These are phyloP conservation scores for Pseudanteris insignis DNA, from an alignment of 2,888 invertebrate genomes.

Conservation along the genomic window DNA sequence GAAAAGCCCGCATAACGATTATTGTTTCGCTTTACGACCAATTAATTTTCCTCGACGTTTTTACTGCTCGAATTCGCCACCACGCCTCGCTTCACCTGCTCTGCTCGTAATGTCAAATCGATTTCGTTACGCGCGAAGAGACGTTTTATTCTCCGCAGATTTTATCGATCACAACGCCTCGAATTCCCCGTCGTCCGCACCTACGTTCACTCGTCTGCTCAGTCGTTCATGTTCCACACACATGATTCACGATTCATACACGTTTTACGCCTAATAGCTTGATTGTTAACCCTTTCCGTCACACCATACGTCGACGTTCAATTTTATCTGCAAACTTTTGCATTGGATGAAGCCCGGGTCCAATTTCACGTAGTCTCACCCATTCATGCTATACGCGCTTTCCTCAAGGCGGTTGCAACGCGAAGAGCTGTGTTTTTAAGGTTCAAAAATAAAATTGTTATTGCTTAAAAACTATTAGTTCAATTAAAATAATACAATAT, in stretches of 20 bases:
- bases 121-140: constrained; percentile 45
- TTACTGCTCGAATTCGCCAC: constrained; percentile 46
- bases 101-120: constrained; percentile 44
- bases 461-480: no score
- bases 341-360: no score
- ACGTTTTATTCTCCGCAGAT: constrained; percentile 46
- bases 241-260: constrained; percentile 23
- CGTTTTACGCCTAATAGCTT: constrained; percentile 20
- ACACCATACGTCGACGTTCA: no score
- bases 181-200: constrained; percentile 17
- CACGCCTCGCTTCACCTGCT: constrained; percentile 35
- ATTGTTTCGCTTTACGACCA: constrained; percentile 54
- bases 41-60: constrained; percentile 57
- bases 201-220: constrained; percentile 20
- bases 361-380: no score
- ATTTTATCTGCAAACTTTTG: no score
- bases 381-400: no score
- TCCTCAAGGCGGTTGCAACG: no score
- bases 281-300: constrained; percentile 27
- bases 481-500: no score
- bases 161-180: constrained; percentile 41
- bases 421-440: no score
- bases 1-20: constrained; percentile 47
- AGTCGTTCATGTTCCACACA: constrained; percentile 24
- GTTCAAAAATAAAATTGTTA: no score